A percentile compares a stretch with the other conserved stretches of the same genome.
phyloP scores from a whole-genome alignment of 2,113 vertebrate species.

The Carollia perspicillata region DNA sequence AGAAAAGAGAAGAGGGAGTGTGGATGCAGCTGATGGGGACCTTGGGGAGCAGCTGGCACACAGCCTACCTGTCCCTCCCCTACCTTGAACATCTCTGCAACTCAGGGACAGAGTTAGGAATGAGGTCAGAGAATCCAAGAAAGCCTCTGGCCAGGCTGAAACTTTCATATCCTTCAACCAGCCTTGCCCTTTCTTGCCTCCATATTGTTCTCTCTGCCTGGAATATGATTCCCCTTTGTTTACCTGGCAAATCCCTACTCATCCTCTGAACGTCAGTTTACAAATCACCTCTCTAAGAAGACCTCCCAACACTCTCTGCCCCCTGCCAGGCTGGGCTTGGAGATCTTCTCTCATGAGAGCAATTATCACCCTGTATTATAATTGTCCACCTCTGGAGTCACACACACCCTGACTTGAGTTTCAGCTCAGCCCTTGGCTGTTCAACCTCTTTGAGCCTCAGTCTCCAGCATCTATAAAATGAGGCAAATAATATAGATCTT shows the following conservation, averaged over 20 bases:
- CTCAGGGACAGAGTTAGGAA: background rate
- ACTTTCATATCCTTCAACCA: background rate
- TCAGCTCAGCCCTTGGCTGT: background rate
- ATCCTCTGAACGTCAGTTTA: background rate
- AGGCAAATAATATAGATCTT: background rate
- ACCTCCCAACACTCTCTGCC: background rate
- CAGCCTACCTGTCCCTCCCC: background rate
- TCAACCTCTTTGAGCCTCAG: background rate
- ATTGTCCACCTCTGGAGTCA: background rate
- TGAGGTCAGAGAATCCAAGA: background rate
- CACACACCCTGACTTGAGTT: background rate
- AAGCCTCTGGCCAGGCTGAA: background rate
- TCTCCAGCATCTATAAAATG: slow-evolving; percentile 18
- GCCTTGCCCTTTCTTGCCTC: background rate
- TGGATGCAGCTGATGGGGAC: background rate
- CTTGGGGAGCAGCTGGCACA: background rate
- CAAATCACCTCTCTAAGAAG: background rate
- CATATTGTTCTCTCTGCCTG: background rate
- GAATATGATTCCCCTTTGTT: background rate
- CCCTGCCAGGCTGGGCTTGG: background rate
- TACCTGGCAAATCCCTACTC: background rate
- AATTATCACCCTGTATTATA: background rate
- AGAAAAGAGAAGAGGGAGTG: background rate
- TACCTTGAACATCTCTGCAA: background rate
- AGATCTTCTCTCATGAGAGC: background rate